A percentile compares a stretch with the other conserved stretches of the same genome.
Conservation (phyloP, 1,140 invertebrate genomes). For the Mylabris phalerata region DNA sequence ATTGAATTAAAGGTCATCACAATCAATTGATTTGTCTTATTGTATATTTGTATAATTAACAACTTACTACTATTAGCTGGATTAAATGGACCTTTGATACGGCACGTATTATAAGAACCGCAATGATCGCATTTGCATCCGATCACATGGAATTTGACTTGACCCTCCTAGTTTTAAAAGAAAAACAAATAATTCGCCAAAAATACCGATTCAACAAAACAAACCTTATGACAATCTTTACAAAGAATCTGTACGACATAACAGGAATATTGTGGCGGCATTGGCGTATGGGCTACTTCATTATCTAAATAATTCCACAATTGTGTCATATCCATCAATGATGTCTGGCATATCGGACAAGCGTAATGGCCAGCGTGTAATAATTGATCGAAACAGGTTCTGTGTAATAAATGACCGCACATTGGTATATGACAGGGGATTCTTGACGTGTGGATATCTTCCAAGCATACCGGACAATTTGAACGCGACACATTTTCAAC, state of each 20-base stretch:
- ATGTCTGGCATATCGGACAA: slow-evolving; percentile 80
- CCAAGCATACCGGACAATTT: slow-evolving; percentile 81
- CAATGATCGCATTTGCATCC: slow-evolving; percentile 77
- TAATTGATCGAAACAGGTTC: slow-evolving; percentile 72
- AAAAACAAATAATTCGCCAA: slow-evolving; percentile 5
- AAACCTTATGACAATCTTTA: slow-evolving; percentile 81
- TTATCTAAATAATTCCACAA: slow-evolving; percentile 75
- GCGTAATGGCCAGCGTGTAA: slow-evolving; percentile 72
- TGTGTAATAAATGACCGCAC: slow-evolving; percentile 78
- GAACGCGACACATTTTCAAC: slow-evolving; percentile 79
- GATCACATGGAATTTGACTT: slow-evolving; percentile 75
- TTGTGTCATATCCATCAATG: slow-evolving; percentile 75
- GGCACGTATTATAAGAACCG: slow-evolving; percentile 81
- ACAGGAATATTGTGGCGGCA: slow-evolving; percentile 74
- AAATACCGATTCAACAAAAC: slow-evolving; percentile 11
- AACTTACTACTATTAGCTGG: background rate
- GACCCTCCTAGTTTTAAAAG: slow-evolving; percentile 56
- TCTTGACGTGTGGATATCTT: slow-evolving; percentile 82
- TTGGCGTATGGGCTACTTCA: slow-evolving; percentile 70
- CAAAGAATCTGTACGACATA: slow-evolving; percentile 73
- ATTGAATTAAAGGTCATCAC: too few species aligned
- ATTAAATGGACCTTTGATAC: slow-evolving; percentile 50
- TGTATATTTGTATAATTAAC: too few species aligned
- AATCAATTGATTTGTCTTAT: too few species aligned
- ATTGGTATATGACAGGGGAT: slow-evolving; percentile 79